Base-by-base conservation (phyloP, 2,113 vertebrate species). In the Diphyllodes magnificus region DNA sequence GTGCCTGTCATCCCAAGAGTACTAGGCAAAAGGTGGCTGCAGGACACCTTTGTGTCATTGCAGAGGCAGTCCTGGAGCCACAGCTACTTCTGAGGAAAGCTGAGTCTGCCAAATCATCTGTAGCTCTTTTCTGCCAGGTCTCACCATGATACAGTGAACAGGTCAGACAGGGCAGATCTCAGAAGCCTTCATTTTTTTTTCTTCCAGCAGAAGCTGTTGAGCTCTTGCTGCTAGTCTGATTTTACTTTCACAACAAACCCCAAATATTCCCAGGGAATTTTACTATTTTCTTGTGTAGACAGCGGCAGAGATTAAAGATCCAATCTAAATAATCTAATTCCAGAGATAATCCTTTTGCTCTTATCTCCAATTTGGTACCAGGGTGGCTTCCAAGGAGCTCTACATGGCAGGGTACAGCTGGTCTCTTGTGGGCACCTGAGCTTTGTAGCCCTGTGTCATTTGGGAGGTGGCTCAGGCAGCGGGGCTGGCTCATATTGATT, bases 311-410 rank as follows among this genome's bases (percentile, higher is more conserved):
- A 93, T 96, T 97, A 94, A 90, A 96, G 69, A 77, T 91, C 90
- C 91, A 89, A 71, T 97, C 84, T 95, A 95, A 95, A 94, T 95
- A 96, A 97, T 97, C 97, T 97, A 93, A 96, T 97, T 97, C 82
- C 33, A 82, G 96, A 91, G 91, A 86, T 96, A 96, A 97, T 88
- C 83, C 68, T 86, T 96, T 96, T 92, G 92, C 96, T 91, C 69
- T 88, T 70, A 21, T 92, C 82, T 94, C 59, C 30, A n/a, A 1
- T 88, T 88, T 53, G 7, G 31, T 9, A 17, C 20, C 28, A 79
- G 85, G 56, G 82, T 86, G 45, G 42, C 70, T 93, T 91, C 70
- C 72, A 89, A 87, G 39, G 31, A 56, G 54, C 39, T 81, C 80
- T 39, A 16, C 28, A 4, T 42, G 31, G 22, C 57, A 68, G n/a